Evolutionary conservation across 1,140 invertebrate genomes (phyloP), one percentile per base, ranked within the genome.

Genomic region (Neoseiulus cucumeris): DNA sequence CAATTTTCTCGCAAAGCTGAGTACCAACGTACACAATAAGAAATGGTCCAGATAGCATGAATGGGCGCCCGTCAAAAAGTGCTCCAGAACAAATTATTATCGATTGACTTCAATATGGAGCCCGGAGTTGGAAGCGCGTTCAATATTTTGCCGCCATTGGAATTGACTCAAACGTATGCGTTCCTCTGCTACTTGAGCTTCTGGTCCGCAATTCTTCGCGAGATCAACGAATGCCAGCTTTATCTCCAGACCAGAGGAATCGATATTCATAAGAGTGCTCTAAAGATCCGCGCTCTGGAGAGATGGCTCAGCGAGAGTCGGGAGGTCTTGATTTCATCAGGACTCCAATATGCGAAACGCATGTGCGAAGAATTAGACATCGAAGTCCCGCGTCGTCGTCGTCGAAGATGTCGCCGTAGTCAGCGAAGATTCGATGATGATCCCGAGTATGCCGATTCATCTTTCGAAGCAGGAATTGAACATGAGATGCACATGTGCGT

Each of bases 161-260:
- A 39, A 9, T 9, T 39, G n/a, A n/a, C n/a, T n/a, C n/a, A n/a
- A n/a, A n/a, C n/a, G n/a, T n/a, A 6, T 39, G 33, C 4, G 44
- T 66, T 66, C 64, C 20, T 66, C n/a, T 41, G 47, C n/a, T 64
- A 41, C 12, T 44, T 59, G 22, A 9, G 12, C 42, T 28, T 66
- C 30, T 66, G 66, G 51, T 39, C 59, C 42, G 20, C 29, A 25
- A 44, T 64, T 5, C 44, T 66, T 30, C 45, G 42, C 2, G 39
- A 64, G 42, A 44, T 66, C 17, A 66, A 66, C 29, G 33, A 64
- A n/a, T 6, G 4, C 9, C 47, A 66, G 44, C 41, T 28, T 7
- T 66, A 64, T 28, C 17, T 66, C 9, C 47, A 66, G 41, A 66
- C 29, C 4, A 33, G 29, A 14, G 65, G 65, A 33, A 7, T 66